Base-by-base conservation (phyloP, 1,140 invertebrate genomes). In the Megalopta genalis region DNA sequence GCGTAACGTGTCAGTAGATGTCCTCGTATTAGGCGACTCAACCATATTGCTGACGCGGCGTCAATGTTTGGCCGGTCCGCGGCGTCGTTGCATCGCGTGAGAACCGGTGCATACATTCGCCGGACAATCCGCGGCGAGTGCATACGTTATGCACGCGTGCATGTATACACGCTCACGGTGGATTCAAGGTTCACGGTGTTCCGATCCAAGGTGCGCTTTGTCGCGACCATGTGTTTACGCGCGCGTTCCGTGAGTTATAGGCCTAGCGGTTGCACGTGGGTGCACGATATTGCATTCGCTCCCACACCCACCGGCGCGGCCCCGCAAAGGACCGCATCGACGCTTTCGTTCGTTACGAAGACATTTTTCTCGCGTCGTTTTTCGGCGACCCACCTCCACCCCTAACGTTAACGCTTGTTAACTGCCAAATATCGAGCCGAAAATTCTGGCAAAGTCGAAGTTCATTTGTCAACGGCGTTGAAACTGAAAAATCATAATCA, bases 251-350 rank as follows among this genome's bases (percentile, higher is more conserved):
- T 84, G 84, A 85, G 79, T 84, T 85, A 84, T 77, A 78, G 63
- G 74, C 82, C 64, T 84, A 81, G 72, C 23, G 62, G 70, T 57
- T 84, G 80, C 82, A 86, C 82, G 85, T 87, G 82, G 83, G 85
- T 84, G 86, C 62, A 67, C 85, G 46, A 85, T 85, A 86, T 86
- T 82, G 84, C 74, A 54, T 78, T 84, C 81, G 84, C 85, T 86
- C 85, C 84, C 85, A 86, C 85, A 86, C 85, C 78, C 81, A 86
- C 83, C 70, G 74, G 18, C 63, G 76, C 63, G 42, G 77, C 66
- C 21, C 54, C 4, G 14, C 21, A n/a, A 67, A 25, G 27, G 72
- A 62, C 21, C 65, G 71, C 77, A 68, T 84, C 68, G 68, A 64
- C 69, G 60, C 32, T 78, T 78, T 72, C 68, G 42, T 72, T 57